Base-by-base conservation (phyloP, 2,888 invertebrate genomes). In the Cryptophagus acutangulus region DNA sequence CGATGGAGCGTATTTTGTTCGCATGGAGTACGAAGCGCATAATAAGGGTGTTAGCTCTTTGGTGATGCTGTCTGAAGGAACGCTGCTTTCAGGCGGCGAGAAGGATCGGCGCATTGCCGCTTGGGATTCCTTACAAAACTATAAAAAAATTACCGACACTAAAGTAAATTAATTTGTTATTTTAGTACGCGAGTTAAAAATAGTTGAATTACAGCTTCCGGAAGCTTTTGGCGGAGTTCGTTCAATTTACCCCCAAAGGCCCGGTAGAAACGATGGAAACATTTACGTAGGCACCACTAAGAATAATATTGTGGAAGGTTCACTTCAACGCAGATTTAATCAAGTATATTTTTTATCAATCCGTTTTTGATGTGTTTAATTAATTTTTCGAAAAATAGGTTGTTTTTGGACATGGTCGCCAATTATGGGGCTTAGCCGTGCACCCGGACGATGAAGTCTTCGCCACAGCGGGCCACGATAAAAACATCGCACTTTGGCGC, bases 381-480 rank as follows among this genome's bases (percentile, higher is more conserved):
- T 6, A 20, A 20, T 6, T 6, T 5, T 20, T 20, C 60, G 14
- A 62, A 84, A n/a, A n/a, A n/a, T n/a, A n/a, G 79, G 82, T 89
- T 17, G 79, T 89, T 18, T 88, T 93, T 66, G 93, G 93, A 0
- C 92, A 93, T 66, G 85, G 87, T 37, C 81, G 89, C 41, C 88
- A 87, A 65, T 73, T 93, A 2, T 86, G 87, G 82, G 92, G 91
- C 0, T 67, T 93, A 40, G 88, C 90, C 2, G 86, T 89, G 1
- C 91, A 93, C 68, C 91, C 92, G 0, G 88, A 89, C 54, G 89
- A 89, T 59, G 91, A 92, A 68, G 78, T 90, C 51, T 92, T 91
- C 61, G 89, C 92, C 1, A 90, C 93, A 1, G 92, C 92, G 1
- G 93, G 93, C 0, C 87, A 88, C 58, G 93, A 93, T 66, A 88